Conservation (phyloP, 2,113 vertebrate species). For the Chamaetylas fuelleborni region DNA sequence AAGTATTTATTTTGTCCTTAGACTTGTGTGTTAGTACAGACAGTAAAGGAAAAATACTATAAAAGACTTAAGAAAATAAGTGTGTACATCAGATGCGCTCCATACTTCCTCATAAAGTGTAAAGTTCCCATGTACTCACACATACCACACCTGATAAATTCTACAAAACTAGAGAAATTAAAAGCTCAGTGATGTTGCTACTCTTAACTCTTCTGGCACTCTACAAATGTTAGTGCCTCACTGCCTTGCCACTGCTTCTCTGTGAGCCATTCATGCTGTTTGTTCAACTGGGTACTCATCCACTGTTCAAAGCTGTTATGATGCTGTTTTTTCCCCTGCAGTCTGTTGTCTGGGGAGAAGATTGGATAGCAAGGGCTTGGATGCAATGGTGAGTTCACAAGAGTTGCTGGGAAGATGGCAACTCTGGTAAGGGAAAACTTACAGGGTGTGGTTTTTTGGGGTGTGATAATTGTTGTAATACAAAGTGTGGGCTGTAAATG, state of each 20-base stretch:
- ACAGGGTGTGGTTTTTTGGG: background rate
- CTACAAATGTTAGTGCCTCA: background rate
- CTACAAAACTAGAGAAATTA: background rate
- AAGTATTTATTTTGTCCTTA: background rate
- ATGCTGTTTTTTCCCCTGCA: background rate
- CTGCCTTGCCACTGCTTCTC: background rate
- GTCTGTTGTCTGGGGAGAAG: background rate
- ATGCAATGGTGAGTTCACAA: background rate
- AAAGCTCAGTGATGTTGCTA: background rate
- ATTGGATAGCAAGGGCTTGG: background rate
- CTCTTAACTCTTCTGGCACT: background rate
- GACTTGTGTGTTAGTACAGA: background rate
- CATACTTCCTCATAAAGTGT: background rate
- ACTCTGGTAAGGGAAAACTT: background rate
- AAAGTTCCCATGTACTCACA: background rate
- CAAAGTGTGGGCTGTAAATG: constrained; percentile 24
- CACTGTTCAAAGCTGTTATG: background rate
- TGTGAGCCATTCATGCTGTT: background rate
- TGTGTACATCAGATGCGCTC: background rate
- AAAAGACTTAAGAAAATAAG: background rate
- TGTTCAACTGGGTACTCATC: background rate
- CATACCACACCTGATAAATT: background rate
- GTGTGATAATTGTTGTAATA: constrained; percentile 6
- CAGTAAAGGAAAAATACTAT: background rate
- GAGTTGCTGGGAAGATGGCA: background rate